Percentiles rank a stretch among this genome's conserved stretches.
Conservation (phyloP, 2,888 invertebrate genomes). For the Tiliacea aurago region DNA sequence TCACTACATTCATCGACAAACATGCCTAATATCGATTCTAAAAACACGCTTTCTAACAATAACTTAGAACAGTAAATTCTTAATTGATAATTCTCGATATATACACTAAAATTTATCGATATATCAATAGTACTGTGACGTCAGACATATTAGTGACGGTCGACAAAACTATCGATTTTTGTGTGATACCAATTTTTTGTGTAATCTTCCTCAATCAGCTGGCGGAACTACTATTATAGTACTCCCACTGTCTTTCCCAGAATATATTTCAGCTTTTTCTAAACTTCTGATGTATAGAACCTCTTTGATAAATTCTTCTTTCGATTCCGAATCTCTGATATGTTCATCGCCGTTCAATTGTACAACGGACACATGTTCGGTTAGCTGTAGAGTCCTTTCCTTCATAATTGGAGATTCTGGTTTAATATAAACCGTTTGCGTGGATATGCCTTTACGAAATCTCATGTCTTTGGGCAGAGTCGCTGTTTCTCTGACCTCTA, state of each 20-base stretch:
- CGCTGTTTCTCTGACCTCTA: slow-evolving; percentile 81
- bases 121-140: slow-evolving; percentile 39
- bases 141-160: slow-evolving; percentile 14
- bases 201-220: slow-evolving; percentile 79
- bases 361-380: slow-evolving; percentile 85
- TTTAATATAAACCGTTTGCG: slow-evolving; percentile 85
- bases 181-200: slow-evolving; percentile 24
- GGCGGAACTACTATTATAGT: slow-evolving; percentile 87
- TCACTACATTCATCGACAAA: slow-evolving; percentile 42
- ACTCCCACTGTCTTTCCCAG: slow-evolving; percentile 84
- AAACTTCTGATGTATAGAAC: slow-evolving; percentile 81
- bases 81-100: slow-evolving; percentile 24
- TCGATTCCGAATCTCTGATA: slow-evolving; percentile 73
- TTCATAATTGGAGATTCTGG: slow-evolving; percentile 79
- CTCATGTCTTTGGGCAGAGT: slow-evolving; percentile 88
- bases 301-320: slow-evolving; percentile 79
- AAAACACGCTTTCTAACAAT: slow-evolving; percentile 41
- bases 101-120: slow-evolving; percentile 48
- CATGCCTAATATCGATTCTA: slow-evolving; percentile 29
- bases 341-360: slow-evolving; percentile 84
- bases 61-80: slow-evolving; percentile 34
- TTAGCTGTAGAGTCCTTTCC: slow-evolving; percentile 75
- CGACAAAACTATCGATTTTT: slow-evolving; percentile 40
- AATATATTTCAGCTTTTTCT: slow-evolving; percentile 82
- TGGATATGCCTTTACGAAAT: slow-evolving; percentile 84